Conservation (phyloP, 2,113 vertebrate species). For the Carollia perspicillata region DNA sequence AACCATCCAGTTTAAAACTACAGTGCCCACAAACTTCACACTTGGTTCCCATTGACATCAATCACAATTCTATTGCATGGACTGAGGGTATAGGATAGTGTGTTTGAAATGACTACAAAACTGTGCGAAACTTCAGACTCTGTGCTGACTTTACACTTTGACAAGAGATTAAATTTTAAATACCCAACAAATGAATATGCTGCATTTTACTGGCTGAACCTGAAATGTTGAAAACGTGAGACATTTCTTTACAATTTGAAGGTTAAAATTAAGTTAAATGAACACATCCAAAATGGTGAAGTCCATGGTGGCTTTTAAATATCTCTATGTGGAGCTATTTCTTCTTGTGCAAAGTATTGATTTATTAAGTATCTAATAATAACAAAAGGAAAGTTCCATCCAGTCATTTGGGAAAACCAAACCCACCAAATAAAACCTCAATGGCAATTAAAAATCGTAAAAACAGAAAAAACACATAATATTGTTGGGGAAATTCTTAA, state of each 20-base stretch:
- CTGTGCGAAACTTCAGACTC: conserved; percentile 62
- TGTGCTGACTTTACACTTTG: conserved; percentile 54
- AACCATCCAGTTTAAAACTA: conserved; percentile 50
- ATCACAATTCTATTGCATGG: conserved; percentile 58
- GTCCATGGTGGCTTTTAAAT: neutral
- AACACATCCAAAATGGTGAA: neutral
- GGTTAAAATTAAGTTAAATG: neutral
- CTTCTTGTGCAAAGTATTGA: neutral
- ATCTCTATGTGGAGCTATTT: neutral
- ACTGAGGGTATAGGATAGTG: conserved; percentile 55
- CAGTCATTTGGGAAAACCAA: neutral
- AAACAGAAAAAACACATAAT: neutral
- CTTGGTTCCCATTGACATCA: conserved; percentile 56
- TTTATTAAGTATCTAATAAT: neutral
- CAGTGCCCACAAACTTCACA: conserved; percentile 32
- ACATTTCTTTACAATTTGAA: neutral
- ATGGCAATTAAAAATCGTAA: neutral
- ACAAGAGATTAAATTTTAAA: conserved; percentile 59
- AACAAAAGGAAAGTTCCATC: neutral
- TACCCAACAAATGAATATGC: conserved; percentile 39
- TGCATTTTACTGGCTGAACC: conserved; percentile 6
- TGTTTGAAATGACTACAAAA: conserved; percentile 61
- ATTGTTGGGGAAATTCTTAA: neutral
- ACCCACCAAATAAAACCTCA: neutral
- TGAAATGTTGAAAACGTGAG: conserved; percentile 25